Conservation (phyloP, 30 jellyfish, hydroid and myxozoan genomes). For the Turritopsis dohrnii region DNA sequence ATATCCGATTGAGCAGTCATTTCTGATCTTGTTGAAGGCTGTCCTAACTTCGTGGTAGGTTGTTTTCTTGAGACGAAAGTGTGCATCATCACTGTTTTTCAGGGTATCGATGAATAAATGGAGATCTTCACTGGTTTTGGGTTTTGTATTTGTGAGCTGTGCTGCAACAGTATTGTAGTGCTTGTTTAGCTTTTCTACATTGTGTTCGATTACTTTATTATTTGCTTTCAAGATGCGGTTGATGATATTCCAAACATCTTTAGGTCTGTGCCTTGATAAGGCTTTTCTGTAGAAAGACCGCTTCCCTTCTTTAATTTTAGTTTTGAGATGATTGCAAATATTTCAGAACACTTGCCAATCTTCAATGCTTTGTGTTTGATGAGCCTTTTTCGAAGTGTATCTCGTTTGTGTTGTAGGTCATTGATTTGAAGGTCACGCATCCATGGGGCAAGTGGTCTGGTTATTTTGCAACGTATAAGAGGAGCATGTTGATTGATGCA, state of each 20-base stretch:
- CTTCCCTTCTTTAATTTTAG: not conserved
- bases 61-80: not conserved
- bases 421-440: no score
- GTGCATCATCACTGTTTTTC: not conserved
- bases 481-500: no score
- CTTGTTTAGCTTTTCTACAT: not conserved
- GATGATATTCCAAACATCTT: conserved; percentile 5
- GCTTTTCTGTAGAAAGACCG: conserved; percentile 1
- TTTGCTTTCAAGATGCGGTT: not conserved
- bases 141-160: not conserved
- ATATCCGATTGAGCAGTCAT: no score
- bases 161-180: not conserved
- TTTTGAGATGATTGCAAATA: not conserved
- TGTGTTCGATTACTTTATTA: not conserved
- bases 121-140: not conserved
- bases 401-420: no score
- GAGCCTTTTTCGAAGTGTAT: not conserved
- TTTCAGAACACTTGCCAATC: not conserved
- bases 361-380: not conserved
- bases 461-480: no score
- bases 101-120: not conserved
- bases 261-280: not conserved
- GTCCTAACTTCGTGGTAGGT: not conserved
- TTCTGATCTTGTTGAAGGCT: no score
- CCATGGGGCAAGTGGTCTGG: no score